Base-by-base conservation (phyloP, 2,888 invertebrate species). In the Cataglyphis rosenhaueri region DNA sequence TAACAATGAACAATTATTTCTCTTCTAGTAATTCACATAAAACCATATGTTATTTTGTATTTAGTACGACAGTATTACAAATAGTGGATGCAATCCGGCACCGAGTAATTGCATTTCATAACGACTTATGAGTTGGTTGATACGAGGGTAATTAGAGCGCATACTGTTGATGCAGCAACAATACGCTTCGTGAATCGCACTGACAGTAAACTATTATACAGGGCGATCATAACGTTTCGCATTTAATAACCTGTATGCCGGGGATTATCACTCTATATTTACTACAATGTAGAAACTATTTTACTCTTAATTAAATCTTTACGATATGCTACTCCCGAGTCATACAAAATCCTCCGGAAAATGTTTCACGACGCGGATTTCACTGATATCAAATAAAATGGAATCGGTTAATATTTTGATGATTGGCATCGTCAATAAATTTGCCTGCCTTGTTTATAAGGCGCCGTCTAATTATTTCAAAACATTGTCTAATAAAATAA, bases 191-290 rank as follows among this genome's bases (percentile, higher is more conserved):
- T 65, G 65, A 73, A 29, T 29, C 21, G 44, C 65, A 70, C 62
- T 61, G 61, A 64, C 78, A 71, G 83, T 86, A 89, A 88, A 88
- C 88, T 88, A 86, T 86, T 89, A 85, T 89, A 85, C 85, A 86
- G 82, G 70, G 64, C 82, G 81, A 86, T 86, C 86, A 81, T 89
- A 89, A 87, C 86, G 85, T 84, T 85, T 73, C 83, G 48, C 57
- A 84, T 82, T 89, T 88, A 89, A 89, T 83, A 86, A 89, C 71
- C 76, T 86, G 84, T 62, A 35, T 35, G 89, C 81, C 82, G 66
- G 73, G 71, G 57, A 48, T 79, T 66, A 87, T 88, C 85, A 74
- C 79, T 57, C 64, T 62, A 66, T 86, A 87, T 88, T 86, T 84
- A 89, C 78, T 86, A 83, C 74, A 79, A 83, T 87, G 84, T 73